Conservation (phyloP, 2,797 vertebrate genomes). For the Hafferia zeledoni region DNA sequence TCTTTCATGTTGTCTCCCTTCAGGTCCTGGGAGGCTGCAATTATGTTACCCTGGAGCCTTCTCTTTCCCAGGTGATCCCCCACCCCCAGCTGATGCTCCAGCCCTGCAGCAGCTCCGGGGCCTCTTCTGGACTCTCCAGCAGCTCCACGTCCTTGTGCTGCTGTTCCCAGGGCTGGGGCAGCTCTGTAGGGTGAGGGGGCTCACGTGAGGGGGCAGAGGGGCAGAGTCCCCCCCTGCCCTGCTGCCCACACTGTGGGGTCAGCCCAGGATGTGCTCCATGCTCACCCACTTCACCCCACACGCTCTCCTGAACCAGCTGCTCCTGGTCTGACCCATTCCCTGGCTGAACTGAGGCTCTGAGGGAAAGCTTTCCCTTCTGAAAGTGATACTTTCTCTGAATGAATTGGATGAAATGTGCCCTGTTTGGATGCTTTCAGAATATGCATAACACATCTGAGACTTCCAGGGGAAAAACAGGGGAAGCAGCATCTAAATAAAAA, state of each 20-base stretch:
- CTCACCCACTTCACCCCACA: neutral
- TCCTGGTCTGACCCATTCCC: neutral
- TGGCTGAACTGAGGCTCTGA: neutral
- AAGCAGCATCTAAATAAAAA: constrained; percentile 43
- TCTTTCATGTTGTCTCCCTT: neutral
- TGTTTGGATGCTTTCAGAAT: constrained; percentile 43
- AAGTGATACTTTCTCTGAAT: neutral
- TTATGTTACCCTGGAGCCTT: neutral
- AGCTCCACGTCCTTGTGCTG: neutral
- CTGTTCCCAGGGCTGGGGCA: neutral
- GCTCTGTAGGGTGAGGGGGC: neutral
- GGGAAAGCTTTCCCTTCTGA: neutral
- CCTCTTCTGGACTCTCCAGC: neutral
- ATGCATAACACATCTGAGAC: constrained; percentile 22
- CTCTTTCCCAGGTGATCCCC: neutral
- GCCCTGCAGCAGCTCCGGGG: neutral
- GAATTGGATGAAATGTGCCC: constrained; percentile 41
- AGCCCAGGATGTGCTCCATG: neutral
- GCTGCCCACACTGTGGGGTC: neutral
- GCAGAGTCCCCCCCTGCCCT: fast-evolving
- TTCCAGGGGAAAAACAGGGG: constrained; percentile 26
- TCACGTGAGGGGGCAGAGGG: fast-evolving
- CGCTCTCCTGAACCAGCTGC: neutral
- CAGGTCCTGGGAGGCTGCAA: fast-evolving
- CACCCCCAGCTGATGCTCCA: neutral